Evolutionary conservation across 2,113 vertebrate species (phyloP).

Genomic region (Rousettus leschenaultii): DNA sequence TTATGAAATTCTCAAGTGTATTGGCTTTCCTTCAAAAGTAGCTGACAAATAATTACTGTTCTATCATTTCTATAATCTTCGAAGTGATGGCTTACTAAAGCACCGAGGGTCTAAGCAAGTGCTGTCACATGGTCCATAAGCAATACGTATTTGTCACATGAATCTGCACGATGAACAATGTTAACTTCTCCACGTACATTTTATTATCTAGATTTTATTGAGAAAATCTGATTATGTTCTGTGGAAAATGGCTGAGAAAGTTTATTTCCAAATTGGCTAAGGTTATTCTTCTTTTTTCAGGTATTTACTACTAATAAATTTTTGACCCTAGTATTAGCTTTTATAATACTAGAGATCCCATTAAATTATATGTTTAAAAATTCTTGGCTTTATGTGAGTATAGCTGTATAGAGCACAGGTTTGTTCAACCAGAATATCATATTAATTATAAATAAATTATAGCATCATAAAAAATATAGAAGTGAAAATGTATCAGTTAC

Average conservation of each 20-base stretch:
- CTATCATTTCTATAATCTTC: background rate
- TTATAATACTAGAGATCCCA: background rate
- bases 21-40: background rate
- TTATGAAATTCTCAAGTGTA: background rate
- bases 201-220: background rate
- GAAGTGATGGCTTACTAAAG: background rate
- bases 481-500: background rate
- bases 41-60: background rate
- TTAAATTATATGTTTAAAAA: background rate
- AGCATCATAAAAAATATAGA: background rate
- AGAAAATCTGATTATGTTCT: background rate
- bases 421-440: background rate
- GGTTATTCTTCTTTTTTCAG: background rate
- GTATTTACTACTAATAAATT: background rate
- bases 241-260: background rate
- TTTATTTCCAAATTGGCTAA: background rate
- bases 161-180: background rate
- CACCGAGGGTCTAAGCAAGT: background rate
- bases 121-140: background rate
- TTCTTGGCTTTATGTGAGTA: background rate
- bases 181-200: background rate
- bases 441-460: background rate
- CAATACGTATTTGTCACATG: background rate
- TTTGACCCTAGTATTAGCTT: background rate
- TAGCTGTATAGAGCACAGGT: background rate